Base-by-base conservation (phyloP, 1,140 invertebrate genomes). In the Drosophila burlai region DNA sequence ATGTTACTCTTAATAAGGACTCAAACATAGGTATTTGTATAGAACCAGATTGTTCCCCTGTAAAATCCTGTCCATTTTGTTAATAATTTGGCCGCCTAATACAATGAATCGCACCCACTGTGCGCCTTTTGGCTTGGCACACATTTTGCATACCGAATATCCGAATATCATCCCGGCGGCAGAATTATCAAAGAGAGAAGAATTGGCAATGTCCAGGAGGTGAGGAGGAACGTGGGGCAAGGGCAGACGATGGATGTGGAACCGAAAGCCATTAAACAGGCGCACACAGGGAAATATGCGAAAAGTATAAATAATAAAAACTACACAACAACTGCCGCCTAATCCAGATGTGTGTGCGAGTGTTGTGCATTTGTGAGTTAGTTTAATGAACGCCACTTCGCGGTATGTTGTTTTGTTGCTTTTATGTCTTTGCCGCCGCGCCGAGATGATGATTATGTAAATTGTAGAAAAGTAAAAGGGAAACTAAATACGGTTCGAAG, bases 401-500 rank as follows among this genome's bases (percentile, higher is more conserved):
- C 64, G 54, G 31, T 73, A 61, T 74, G 58, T 50, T 61, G 55
- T 60, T 59, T 63, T 59, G 55, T 62, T 81, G 64, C 72, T 61
- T 54, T 76, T 63, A 76, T 77, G 67, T 81, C 81, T 83, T 76
- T 80, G 81, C 63, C 69, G 57, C 72, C 63, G 67, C 72, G 61
- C 38, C 38, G 72, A 76, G 67, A 83, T 83, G 54, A 83, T 84
- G 84, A 87, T 87, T 87, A 87, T 87, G 84, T 89, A 87, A 87
- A 87, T 84, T 80, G 81, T 78, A 68, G 81, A 81, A 77, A 89
- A 87, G 83, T 87, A 87, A 87, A 87, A 87, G 83, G 83, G 84
- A 87, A 87, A 87, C 83, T 84, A 89, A 87, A 87, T 81, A 84
- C 84, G 61, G 46, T 64, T 61, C 21, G 38, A 65, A 13, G 38